Evolutionary conservation across 2,113 vertebrate species (phyloP).

Genomic region (Vimba vimba): DNA sequence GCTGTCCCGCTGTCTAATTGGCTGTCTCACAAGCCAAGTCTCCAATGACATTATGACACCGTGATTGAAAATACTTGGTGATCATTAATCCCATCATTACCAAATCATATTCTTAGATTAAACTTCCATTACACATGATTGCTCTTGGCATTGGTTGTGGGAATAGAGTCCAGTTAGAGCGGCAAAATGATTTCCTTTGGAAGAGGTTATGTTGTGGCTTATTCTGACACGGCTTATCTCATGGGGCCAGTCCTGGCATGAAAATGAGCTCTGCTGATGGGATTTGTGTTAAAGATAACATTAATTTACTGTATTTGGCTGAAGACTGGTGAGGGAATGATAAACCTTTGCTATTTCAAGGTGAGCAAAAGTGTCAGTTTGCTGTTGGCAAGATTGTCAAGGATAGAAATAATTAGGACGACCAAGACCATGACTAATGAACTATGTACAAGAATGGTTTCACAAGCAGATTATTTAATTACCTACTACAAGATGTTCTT

Average conservation of each 20-base stretch:
- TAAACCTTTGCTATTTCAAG: slow-evolving; percentile 9
- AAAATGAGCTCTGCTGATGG: slow-evolving; percentile 35
- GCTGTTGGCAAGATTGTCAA: slow-evolving; percentile 26
- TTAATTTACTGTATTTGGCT: slow-evolving; percentile 19
- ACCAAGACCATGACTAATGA: slow-evolving; percentile 30
- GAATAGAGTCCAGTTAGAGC: background rate
- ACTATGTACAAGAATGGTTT: background rate
- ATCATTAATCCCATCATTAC: slow-evolving; percentile 30
- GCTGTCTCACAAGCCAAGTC: background rate
- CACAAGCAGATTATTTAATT: slow-evolving; percentile 16
- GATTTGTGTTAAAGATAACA: slow-evolving; percentile 30
- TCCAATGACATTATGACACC: background rate
- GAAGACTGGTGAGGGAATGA: slow-evolving; percentile 2
- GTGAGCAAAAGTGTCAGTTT: slow-evolving; percentile 29
- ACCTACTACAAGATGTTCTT: background rate
- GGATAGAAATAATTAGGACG: slow-evolving; percentile 33
- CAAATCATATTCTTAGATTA: slow-evolving; percentile 34
- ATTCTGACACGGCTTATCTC: slow-evolving; percentile 32
- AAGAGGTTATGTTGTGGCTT: slow-evolving; percentile 1
- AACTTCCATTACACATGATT: slow-evolving; percentile 27
- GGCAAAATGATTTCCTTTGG: slow-evolving; percentile 21
- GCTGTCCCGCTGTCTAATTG: background rate
- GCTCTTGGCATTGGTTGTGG: background rate
- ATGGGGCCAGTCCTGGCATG: slow-evolving; percentile 20
- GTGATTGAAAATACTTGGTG: background rate